phyloP scores from a whole-genome alignment of 2,113 vertebrate genomes.

The Atrichornis clamosus region DNA sequence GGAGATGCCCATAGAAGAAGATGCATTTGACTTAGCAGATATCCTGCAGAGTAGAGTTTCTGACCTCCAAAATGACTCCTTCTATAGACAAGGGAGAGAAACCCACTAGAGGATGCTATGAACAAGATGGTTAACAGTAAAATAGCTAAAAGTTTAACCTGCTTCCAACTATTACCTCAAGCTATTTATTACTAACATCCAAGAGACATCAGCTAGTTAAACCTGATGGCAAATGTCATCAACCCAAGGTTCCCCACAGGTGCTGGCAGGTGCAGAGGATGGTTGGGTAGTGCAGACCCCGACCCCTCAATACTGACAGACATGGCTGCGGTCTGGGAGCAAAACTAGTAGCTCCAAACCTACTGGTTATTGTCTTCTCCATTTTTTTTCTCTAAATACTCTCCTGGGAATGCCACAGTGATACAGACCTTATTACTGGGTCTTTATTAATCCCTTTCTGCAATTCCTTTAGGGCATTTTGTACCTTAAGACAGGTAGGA shows the following conservation, averaged over 20 bases:
- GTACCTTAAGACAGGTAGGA: neutral
- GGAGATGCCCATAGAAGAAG: neutral
- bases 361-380: neutral
- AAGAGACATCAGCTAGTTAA: neutral
- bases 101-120: neutral
- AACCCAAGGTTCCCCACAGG: neutral
- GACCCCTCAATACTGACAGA: fast-evolving
- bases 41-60: neutral
- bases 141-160: neutral
- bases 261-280: neutral
- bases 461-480: neutral
- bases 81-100: neutral
- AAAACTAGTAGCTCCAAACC: neutral
- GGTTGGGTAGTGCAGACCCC: neutral
- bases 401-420: neutral
- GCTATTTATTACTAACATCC: neutral
- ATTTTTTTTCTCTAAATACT: neutral
- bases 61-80: neutral
- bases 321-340: neutral
- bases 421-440: neutral
- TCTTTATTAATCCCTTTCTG: neutral
- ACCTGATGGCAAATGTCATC: neutral
- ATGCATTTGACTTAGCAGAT: neutral
- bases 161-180: neutral
- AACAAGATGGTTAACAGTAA: neutral